Conservation (phyloP, 2,797 vertebrate genomes). For the Dallia pectoralis region DNA sequence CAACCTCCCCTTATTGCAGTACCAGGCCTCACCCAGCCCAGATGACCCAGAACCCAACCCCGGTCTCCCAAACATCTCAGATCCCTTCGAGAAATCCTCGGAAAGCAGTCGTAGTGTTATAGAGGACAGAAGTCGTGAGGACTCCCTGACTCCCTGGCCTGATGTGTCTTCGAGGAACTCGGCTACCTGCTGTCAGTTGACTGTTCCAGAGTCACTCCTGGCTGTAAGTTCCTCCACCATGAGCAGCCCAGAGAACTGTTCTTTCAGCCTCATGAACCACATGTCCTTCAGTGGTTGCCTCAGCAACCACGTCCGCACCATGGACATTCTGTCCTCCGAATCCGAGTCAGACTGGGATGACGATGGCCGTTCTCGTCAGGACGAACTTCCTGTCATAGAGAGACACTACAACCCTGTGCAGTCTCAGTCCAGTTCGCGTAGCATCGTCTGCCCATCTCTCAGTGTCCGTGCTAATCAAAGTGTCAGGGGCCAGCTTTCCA, state of each 20-base stretch:
- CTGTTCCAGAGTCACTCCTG: conserved; percentile 10
- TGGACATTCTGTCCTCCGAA: conserved; percentile 12
- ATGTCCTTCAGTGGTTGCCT: not conserved
- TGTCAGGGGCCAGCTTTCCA: not conserved
- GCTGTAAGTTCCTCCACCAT: not conserved
- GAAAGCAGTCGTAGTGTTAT: conserved; percentile 2
- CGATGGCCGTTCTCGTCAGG: conserved; percentile 5
- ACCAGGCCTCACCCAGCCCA: conserved; percentile 2
- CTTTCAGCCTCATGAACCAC: conserved; percentile 13
- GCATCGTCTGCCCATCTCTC: not conserved
- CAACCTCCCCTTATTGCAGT: conserved; percentile 11
- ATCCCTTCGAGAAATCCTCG: conserved; percentile 5
- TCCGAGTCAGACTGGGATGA: conserved; percentile 22
- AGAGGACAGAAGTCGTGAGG: conserved; percentile 8
- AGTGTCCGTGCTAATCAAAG: not conserved
- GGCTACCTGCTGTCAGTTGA: conserved; percentile 5
- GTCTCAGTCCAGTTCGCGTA: conserved; percentile 10
- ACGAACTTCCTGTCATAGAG: not conserved
- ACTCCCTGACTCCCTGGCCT: not conserved
- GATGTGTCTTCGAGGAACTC: conserved; percentile 5
- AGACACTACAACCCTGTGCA: conserved; percentile 6
- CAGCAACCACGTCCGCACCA: not conserved
- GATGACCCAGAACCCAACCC: not conserved
- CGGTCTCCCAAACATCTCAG: conserved; percentile 7
- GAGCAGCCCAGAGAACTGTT: conserved; percentile 12